Base-by-base conservation (phyloP, 2,888 invertebrate species). In the Pharmacophagus antenor region DNA sequence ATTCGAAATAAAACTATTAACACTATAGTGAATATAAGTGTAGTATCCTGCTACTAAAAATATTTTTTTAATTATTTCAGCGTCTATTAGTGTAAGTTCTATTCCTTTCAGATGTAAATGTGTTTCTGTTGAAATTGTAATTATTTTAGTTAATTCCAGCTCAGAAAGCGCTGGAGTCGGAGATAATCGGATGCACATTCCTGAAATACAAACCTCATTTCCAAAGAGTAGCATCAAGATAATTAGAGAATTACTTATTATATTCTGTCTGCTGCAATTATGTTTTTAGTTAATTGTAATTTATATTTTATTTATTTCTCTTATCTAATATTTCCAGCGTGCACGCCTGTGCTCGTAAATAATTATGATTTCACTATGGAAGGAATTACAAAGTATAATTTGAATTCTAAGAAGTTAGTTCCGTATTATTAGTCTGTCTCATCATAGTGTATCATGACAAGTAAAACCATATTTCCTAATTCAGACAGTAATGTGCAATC, bases 231-330 rank as follows among this genome's bases (percentile, higher is more conserved):
- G 25, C 25, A 18, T 53, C 25, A 25, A 37, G 25, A 54, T 54
- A 54, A 44, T 54, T 44, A 46, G 15, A 23, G 44, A 44, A 54
- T 54, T 54, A 42, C 42, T 54, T 54, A 54, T 54, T 53, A 53
- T 17, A 20, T 27, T 54, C 42, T 18, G 20, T 44, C 18, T 44
- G 42, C 10, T 44, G 18, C 15, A 44, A 18, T 44, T 18, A 44
- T 8, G 2, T 18, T 20, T 37, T 3, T 8, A 8, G 1, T 2
- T 44, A 44, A 44, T 18, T 18, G 18, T 44, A 18, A 1, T 20
- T n/a, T 18, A 44, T 18, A 8, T 44, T 4, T 1, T 18, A 8
- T 44, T 44, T 44, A 44, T 1, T 44, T 8, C 10, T 44, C 7
- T 18, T 44, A 44, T 44, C 42, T 44, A 44, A n/a, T 20, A 44